Evolutionary conservation across 2,113 vertebrate genomes (phyloP), one percentile per base, ranked within the genome.

Genomic region (Sorex araneus): DNA sequence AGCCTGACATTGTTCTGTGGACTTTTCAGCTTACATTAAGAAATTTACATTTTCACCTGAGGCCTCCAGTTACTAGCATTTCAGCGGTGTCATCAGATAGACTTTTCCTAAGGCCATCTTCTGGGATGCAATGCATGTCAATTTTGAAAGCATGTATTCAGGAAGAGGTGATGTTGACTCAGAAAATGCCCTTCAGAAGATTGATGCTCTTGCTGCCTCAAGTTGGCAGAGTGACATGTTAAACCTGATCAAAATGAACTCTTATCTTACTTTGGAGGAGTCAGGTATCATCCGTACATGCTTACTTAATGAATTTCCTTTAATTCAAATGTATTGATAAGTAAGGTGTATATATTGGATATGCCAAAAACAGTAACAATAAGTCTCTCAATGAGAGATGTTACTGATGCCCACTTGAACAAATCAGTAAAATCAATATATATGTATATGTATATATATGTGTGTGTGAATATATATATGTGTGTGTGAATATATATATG

Each of bases 31-130:
- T 28, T 47, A 78, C 80, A 94, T 95, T 93, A 96, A 34, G 25
- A 90, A 90, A 96, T 96, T 95, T 95, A 70, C 50, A 76, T 93
- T 95, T 94, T 81, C 83, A 95, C 95, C 89, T 92, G 90, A 83
- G 82, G 57, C 87, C 92, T 97, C 96, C 67, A 90, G 84, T 80
- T 73, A 82, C 45, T 89, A 91, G n/a, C 60, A 32, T 47, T 95
- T 63, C 86, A 87, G 47, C 67, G 73, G n/a, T 77, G 69, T 67
- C 63, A 76, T 90, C 83, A 70, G 90, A 96, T 50, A 94, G 92
- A 94, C 84, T 97, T 97, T 97, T 91, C 95, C 6, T 50, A 93
- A 91, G 84, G 92, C 92, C 57, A 73, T 50, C 36, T 96, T 94
- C 77, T 95, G 79, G 96, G 93, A 95, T n/a, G 81, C 64, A 82